These are phyloP conservation scores for Trididemnum miniatum DNA, from an alignment of 23 tunicate species.

Conservation along the genomic window DNA sequence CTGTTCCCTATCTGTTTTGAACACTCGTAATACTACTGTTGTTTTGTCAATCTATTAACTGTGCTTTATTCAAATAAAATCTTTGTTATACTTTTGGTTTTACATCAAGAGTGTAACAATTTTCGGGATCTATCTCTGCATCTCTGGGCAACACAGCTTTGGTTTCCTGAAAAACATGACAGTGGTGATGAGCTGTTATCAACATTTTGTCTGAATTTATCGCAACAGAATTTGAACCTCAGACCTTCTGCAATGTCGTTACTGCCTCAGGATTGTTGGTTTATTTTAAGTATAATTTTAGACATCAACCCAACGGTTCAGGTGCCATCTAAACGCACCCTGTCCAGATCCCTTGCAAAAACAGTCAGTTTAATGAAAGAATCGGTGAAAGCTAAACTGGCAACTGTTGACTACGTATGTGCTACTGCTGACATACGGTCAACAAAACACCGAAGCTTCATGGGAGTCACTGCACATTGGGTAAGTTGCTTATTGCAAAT, in stretches of 20 bases:
- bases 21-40: too few species aligned
- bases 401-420: background rate
- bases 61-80: too few species aligned
- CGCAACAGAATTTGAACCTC: too few species aligned
- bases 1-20: too few species aligned
- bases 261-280: background rate
- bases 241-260: background rate
- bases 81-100: too few species aligned
- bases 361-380: background rate
- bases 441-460: background rate
- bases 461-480: background rate
- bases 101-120: too few species aligned
- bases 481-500: background rate
- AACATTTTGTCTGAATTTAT: too few species aligned
- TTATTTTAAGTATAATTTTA: background rate
- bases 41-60: too few species aligned
- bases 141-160: too few species aligned
- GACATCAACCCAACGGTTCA: background rate
- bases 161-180: too few species aligned
- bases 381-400: background rate
- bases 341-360: background rate
- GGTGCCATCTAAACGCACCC: background rate
- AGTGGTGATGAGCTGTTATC: too few species aligned
- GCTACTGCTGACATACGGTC: background rate
- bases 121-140: too few species aligned